Evolutionary conservation across 1,140 invertebrate genomes (phyloP).

Genomic region (Drosophila lacteicornis): DNA sequence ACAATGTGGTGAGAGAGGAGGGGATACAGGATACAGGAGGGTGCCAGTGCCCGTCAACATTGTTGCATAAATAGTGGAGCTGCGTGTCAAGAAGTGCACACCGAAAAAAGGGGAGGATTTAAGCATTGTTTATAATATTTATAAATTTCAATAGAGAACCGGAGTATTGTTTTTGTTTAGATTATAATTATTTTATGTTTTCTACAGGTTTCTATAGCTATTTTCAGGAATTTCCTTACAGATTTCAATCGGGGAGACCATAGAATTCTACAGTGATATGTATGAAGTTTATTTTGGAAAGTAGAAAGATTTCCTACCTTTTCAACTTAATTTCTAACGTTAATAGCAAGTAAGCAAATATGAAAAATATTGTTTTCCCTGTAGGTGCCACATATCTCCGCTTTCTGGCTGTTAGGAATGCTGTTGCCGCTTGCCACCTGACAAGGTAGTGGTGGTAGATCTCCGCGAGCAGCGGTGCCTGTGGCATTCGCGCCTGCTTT

Average conservation of each 20-base stretch:
- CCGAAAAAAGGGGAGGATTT: background rate
- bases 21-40: background rate
- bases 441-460: slow-evolving; percentile 47
- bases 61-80: slow-evolving; percentile 41
- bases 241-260: background rate
- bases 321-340: background rate
- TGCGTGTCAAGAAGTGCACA: background rate
- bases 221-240: background rate
- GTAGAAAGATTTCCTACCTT: no score
- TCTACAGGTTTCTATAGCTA: background rate
- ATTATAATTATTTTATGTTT: background rate
- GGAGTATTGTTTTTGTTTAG: background rate
- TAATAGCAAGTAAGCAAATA: background rate
- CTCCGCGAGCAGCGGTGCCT: slow-evolving; percentile 2
- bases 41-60: slow-evolving; percentile 23
- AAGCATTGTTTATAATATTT: background rate
- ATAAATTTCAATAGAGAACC: no score
- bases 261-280: no score
- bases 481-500: slow-evolving; percentile 44
- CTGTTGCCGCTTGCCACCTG: slow-evolving; percentile 9
- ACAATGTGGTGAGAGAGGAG: slow-evolving; percentile 1
- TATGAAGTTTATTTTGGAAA: background rate
- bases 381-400: background rate
- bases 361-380: background rate
- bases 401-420: slow-evolving; percentile 1